A percentile compares a stretch with the other conserved stretches of the same genome.
Evolutionary conservation across 2,888 invertebrate genomes (phyloP).

Genomic region (Drosophila antonietae): DNA sequence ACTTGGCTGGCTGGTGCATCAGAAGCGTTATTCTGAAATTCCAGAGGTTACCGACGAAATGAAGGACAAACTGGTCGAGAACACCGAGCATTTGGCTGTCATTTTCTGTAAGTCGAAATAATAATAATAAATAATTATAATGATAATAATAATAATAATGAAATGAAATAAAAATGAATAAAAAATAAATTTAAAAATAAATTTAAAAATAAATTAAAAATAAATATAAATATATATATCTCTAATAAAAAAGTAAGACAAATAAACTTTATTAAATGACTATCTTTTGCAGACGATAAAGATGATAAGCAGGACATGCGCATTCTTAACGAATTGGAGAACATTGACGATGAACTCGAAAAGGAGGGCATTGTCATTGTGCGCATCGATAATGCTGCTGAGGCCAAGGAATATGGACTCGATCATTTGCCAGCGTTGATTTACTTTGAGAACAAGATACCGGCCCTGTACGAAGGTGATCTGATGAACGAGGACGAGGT

Average conservation of each 20-base stretch:
- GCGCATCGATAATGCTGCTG: slow-evolving; percentile 94
- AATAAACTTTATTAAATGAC: too few species aligned
- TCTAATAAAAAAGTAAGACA: too few species aligned
- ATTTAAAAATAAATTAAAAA: too few species aligned
- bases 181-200: too few species aligned
- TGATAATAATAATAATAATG: neutral
- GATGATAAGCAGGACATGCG: slow-evolving; percentile 95
- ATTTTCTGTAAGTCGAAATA: slow-evolving; percentile 91
- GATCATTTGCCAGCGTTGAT: slow-evolving; percentile 92
- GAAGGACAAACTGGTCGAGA: slow-evolving; percentile 95
- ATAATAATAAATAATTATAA: neutral
- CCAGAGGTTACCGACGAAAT: slow-evolving; percentile 97
- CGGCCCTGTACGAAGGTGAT: slow-evolving; percentile 96
- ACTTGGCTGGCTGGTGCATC: slow-evolving; percentile 95
- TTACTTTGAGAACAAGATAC: slow-evolving; percentile 96
- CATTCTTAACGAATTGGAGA: slow-evolving; percentile 94
- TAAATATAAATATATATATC: neutral
- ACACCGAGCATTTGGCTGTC: slow-evolving; percentile 92
- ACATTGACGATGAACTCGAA: slow-evolving; percentile 95
- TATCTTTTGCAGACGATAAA: slow-evolving; percentile 89
- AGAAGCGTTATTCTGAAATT: slow-evolving; percentile 95
- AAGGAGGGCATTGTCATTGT: slow-evolving; percentile 96
- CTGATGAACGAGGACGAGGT: slow-evolving; percentile 96
- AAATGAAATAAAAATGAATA: too few species aligned
- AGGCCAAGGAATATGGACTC: slow-evolving; percentile 95